phyloP scores from a whole-genome alignment of 2,797 vertebrate species.

The Danio tinwini region DNA sequence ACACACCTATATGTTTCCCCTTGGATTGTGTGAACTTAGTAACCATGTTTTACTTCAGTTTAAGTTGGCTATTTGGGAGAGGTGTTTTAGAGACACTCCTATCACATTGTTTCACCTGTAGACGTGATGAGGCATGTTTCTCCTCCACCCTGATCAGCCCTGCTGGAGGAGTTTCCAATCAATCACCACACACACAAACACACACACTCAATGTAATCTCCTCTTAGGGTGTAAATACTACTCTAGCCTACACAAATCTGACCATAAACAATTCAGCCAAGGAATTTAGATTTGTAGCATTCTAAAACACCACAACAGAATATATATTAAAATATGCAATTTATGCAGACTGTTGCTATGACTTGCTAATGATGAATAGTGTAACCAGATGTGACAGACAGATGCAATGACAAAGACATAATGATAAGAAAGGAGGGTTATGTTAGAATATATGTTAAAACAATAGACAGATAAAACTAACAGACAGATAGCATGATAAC shows the following conservation, averaged over 20 bases:
- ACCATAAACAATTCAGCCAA: neutral
- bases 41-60: slow-evolving; percentile 26
- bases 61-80: slow-evolving; percentile 41
- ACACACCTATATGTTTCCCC: slow-evolving; percentile 48
- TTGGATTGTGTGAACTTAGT: neutral
- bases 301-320: neutral
- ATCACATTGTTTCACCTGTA: slow-evolving; percentile 33
- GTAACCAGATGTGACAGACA: neutral
- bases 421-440: too few species aligned
- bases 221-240: neutral
- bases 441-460: too few species aligned
- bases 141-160: slow-evolving; percentile 37
- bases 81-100: slow-evolving; percentile 48
- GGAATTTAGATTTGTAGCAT: neutral
- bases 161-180: neutral
- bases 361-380: too few species aligned
- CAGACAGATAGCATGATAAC: too few species aligned
- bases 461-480: neutral
- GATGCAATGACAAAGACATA: too few species aligned
- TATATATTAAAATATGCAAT: neutral
- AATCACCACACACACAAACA: neutral
- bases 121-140: slow-evolving; percentile 45
- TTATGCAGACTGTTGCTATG: neutral
- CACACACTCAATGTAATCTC: neutral
- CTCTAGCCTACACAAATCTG: neutral